A percentile compares a stretch with the other conserved stretches of the same genome.
Evolutionary conservation across 2,797 vertebrate genomes (phyloP).

Genomic region (Toxotes lorentzi): DNA sequence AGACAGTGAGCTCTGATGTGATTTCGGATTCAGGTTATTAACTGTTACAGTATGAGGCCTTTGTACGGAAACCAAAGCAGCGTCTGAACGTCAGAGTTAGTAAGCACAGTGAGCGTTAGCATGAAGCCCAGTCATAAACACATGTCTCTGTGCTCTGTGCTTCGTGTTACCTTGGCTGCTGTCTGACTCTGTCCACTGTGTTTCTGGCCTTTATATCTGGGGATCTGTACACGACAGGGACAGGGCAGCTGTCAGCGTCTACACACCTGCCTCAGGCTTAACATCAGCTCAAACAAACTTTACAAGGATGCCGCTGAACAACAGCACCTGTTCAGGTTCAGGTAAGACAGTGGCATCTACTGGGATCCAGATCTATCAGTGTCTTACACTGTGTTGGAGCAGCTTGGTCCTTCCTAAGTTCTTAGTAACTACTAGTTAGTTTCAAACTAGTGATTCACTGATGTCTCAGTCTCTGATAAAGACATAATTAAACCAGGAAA

Average conservation of each 20-base stretch:
- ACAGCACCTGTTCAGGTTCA: neutral
- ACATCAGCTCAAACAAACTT: neutral
- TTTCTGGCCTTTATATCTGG: constrained; percentile 86
- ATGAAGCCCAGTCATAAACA: neutral
- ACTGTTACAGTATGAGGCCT: too few species aligned
- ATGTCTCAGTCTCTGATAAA: too few species aligned
- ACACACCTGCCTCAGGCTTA: constrained; percentile 2
- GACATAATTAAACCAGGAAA: too few species aligned
- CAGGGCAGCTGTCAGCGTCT: constrained; percentile 56
- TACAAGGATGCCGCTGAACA: too few species aligned
- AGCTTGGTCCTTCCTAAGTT: too few species aligned
- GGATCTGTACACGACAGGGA: constrained; percentile 85
- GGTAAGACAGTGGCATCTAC: too few species aligned
- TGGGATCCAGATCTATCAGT: too few species aligned
- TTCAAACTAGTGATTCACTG: too few species aligned
- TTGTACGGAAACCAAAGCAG: too few species aligned
- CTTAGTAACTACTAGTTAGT: too few species aligned
- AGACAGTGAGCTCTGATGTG: neutral
- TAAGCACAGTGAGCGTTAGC: neutral
- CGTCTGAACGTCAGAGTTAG: neutral
- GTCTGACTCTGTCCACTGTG: constrained; percentile 78
- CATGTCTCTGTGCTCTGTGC: neutral
- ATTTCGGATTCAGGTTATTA: neutral
- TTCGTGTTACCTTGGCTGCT: constrained; percentile 73
- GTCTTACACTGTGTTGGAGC: too few species aligned